These are phyloP conservation scores for Aethina tumida DNA, from an alignment of 1,140 invertebrate genomes.

Conservation along the genomic window DNA sequence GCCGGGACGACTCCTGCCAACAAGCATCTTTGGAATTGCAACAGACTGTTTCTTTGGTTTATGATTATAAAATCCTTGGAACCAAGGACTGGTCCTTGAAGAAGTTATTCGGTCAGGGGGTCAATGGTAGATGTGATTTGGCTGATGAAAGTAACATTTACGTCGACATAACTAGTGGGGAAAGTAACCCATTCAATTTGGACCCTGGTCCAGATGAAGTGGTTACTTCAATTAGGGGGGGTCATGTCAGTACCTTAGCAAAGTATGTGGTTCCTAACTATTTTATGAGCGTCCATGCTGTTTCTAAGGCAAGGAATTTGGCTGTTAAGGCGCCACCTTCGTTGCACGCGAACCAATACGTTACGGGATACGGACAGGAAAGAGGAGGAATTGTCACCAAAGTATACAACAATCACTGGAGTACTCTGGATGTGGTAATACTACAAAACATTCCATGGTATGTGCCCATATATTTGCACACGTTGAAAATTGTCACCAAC, in stretches of 20 bases:
- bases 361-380: slow-evolving; percentile 78
- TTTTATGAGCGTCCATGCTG: slow-evolving; percentile 60
- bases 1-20: slow-evolving; percentile 52
- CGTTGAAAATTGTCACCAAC: slow-evolving; percentile 59
- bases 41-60: slow-evolving; percentile 77
- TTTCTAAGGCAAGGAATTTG: slow-evolving; percentile 39
- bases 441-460: slow-evolving; percentile 90
- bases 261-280: slow-evolving; percentile 54
- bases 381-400: slow-evolving; percentile 76
- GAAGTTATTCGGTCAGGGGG: slow-evolving; percentile 74
- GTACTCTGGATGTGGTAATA: slow-evolving; percentile 55
- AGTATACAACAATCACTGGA: slow-evolving; percentile 66
- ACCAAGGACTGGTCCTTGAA: slow-evolving; percentile 73
- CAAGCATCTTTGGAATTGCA: slow-evolving; percentile 62
- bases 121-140: slow-evolving; percentile 69
- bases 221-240: slow-evolving; percentile 52
- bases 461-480: slow-evolving; percentile 84
- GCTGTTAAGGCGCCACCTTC: slow-evolving; percentile 51
- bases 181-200: slow-evolving; percentile 46
- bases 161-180: slow-evolving; percentile 66
- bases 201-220: slow-evolving; percentile 45
- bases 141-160: slow-evolving; percentile 68
- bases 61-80: slow-evolving; percentile 59
- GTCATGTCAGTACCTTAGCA: slow-evolving; percentile 51
- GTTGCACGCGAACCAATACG: slow-evolving; percentile 69